Percentiles rank a stretch among this genome's conserved stretches.
Conservation (phyloP, 2,113 vertebrate genomes). For the Leucopsar rothschildi region DNA sequence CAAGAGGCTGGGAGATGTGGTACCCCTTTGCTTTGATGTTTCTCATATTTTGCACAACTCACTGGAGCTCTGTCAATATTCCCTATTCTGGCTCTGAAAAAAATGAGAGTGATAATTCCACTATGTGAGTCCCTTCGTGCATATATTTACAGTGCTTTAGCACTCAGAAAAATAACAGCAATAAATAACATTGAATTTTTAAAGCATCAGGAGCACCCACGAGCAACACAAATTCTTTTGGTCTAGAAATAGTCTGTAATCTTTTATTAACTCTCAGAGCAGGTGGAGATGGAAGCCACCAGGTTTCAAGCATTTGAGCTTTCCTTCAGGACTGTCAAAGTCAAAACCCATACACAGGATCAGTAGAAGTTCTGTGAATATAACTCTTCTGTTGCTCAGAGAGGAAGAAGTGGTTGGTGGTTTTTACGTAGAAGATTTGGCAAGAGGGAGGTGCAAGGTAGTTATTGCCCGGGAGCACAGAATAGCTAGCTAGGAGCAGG, state of each 20-base stretch:
- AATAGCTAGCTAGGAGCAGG: background rate
- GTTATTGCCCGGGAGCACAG: background rate
- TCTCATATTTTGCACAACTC: background rate
- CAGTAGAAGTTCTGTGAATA: background rate
- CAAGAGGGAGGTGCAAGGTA: background rate
- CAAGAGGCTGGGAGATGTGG: background rate
- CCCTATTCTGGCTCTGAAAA: background rate
- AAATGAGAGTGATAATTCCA: background rate
- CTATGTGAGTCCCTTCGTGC: background rate
- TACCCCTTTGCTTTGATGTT: background rate
- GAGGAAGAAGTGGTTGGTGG: background rate
- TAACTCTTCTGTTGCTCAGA: background rate
- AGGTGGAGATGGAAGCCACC: background rate
- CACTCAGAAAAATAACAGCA: background rate
- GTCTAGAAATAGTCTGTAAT: background rate
- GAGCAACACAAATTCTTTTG: background rate
- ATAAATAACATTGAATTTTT: background rate
- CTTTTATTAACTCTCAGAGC: background rate
- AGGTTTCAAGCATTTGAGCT: background rate
- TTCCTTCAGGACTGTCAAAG: background rate
- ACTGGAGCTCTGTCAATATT: background rate
- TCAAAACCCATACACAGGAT: background rate
- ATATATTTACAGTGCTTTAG: background rate
- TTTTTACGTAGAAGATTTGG: background rate
- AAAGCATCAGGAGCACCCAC: background rate